Evolutionary conservation across 2,113 vertebrate genomes (phyloP), one percentile per base, ranked within the genome.

Genomic region (Reinhardtius hippoglossoides): DNA sequence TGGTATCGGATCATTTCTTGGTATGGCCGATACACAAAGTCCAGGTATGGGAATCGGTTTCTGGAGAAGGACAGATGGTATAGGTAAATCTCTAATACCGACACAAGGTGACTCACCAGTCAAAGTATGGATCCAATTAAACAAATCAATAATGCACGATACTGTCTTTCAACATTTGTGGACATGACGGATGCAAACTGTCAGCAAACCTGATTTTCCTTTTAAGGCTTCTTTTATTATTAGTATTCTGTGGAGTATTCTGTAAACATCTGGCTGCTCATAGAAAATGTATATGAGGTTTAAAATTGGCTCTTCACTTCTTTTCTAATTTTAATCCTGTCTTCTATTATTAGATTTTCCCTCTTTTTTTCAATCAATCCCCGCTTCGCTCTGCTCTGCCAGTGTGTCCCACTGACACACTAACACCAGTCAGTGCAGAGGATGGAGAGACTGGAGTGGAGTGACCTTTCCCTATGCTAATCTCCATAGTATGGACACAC

Each of bases 391-490:
- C 27, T 75, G 60, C 50, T 63, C 27, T 75, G 67, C 74, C 5
- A 14, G 6, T 23, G 74, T 92, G 91, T 77, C 88, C 91, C 87
- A 92, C 85, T 93, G 89, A 91, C 92, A 91, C 89, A 91, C 79
- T 91, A 69, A 92, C 90, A 90, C 72, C 64, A 55, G 57, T 81
- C 64, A 55, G 57, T 81, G 79, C 86, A 76, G 85, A 83, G 86
- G 71, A 80, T 87, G 80, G 46, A 59, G 84, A 84, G 60, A 70
- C 67, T 85, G 4, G 55, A 91, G 87, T 81, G 76, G 76, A 88
- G 63, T 92, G 87, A 91, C 89, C 92, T 91, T 91, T 88, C 81
- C 85, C 68, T 76, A 61, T 77, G 81, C 56, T 82, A 81, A 86
- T 89, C 82, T 77, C 77, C 21, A 56, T 14, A 24, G 52, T 15